phyloP scores from a whole-genome alignment of 2,797 vertebrate species.

The Crypturellus tataupa region DNA sequence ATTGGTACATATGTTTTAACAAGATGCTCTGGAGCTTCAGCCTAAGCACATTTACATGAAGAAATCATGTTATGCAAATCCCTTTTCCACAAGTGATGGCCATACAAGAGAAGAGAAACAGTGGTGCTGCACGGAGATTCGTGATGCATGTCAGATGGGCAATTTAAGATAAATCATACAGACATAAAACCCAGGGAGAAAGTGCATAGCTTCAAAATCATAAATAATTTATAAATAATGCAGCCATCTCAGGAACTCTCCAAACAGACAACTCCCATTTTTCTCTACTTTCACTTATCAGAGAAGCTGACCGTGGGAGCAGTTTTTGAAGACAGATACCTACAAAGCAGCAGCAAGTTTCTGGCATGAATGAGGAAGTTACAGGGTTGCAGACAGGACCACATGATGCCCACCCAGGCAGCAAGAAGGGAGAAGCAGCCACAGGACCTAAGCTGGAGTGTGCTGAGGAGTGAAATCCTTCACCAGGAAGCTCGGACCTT shows the following conservation, averaged over 20 bases:
- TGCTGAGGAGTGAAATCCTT: not conserved
- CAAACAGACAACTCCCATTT: conserved; percentile 16
- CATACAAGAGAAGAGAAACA: not conserved
- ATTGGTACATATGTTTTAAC: conserved; percentile 24
- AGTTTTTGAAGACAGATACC: not conserved
- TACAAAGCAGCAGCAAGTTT: not conserved
- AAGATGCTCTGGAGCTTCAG: not conserved
- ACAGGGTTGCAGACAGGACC: fast-evolving
- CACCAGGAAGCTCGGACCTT: not conserved
- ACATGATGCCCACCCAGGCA: not conserved
- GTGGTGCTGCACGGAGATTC: not conserved
- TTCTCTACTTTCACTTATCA: not conserved
- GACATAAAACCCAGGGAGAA: conserved; percentile 35
- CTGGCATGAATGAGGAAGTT: not conserved
- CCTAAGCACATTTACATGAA: conserved; percentile 35
- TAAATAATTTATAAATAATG: conserved; percentile 70
- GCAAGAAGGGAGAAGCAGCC: not conserved
- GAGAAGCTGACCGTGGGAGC: not conserved
- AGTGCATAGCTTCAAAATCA: conserved; percentile 40
- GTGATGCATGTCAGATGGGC: conserved; percentile 24
- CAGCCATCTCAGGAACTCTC: conserved; percentile 53
- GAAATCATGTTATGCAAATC: conserved; percentile 64
- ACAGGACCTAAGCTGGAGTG: not conserved
- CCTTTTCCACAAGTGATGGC: not conserved
- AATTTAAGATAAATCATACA: conserved; percentile 71